Evolutionary conservation across 2,888 invertebrate species (phyloP).

Genomic region (Tachina grossa): DNA sequence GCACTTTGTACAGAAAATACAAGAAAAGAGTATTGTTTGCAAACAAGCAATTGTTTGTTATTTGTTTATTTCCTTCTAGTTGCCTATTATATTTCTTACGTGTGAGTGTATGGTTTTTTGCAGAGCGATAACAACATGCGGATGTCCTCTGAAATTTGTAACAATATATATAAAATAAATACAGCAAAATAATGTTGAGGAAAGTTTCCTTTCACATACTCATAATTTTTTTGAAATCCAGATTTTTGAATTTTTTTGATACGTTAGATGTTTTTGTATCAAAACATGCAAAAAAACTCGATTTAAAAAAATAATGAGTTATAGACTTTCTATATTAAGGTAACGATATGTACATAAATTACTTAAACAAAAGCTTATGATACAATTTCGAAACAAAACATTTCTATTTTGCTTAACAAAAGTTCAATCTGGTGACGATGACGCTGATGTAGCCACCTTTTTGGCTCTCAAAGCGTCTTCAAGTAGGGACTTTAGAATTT

Average conservation of each 20-base stretch:
- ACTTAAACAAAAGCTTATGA: not conserved
- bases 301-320: no score
- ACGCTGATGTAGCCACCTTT: constrained; percentile 28
- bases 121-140: constrained; percentile 5
- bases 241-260: no score
- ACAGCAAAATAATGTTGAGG: not conserved
- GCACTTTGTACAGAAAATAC: not conserved
- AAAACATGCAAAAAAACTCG: no score
- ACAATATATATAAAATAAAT: not conserved
- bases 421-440: constrained; percentile 2
- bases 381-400: not conserved
- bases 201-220: not conserved
- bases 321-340: no score
- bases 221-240: no score
- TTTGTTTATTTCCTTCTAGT: not conserved
- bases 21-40: not conserved
- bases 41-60: constrained; percentile 10
- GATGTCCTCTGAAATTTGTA: constrained; percentile 6
- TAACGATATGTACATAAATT: not conserved
- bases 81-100: not conserved
- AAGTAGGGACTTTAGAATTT: no score
- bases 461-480: not conserved
- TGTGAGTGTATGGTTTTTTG: not conserved
- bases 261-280: no score
- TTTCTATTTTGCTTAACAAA: not conserved